A percentile compares a stretch with the other conserved stretches of the same genome.
Evolutionary conservation across 1,140 invertebrate genomes (phyloP).

Genomic region (Brachionus rubens): DNA sequence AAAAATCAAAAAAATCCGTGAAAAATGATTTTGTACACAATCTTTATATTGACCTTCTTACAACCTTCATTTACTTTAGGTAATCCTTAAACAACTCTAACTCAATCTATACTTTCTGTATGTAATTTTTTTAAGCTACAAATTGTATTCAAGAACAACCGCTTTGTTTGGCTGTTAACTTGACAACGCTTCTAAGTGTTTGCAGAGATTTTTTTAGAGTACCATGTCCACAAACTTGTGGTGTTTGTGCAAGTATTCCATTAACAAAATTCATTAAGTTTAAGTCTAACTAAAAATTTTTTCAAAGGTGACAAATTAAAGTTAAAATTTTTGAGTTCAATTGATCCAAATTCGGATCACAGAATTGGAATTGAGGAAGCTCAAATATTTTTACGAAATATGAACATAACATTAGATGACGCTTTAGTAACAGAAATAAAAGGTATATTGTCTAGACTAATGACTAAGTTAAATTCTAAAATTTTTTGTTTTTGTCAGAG

Average conservation of each 20-base stretch:
- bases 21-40: too few species aligned
- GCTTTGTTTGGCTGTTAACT: conserved; percentile 25
- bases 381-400: neutral
- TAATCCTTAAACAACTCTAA: neutral
- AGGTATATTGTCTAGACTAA: neutral
- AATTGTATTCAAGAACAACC: conserved; percentile 40
- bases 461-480: neutral
- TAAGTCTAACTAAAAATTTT: neutral
- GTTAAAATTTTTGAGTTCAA: conserved; percentile 32
- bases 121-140: too few species aligned
- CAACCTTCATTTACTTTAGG: neutral
- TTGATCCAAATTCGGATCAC: conserved; percentile 29
- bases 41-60: neutral
- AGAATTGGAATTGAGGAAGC: conserved; percentile 24
- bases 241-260: conserved; percentile 11
- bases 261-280: neutral
- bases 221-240: conserved; percentile 42
- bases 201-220: conserved; percentile 38
- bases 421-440: conserved; percentile 41
- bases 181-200: conserved; percentile 35
- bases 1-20: too few species aligned
- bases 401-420: conserved; percentile 33
- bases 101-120: too few species aligned
- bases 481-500: neutral
- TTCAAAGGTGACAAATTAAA: conserved; percentile 23